These are phyloP conservation scores for Agrochola lota DNA, from an alignment of 2,888 invertebrate genomes.

Conservation along the genomic window DNA sequence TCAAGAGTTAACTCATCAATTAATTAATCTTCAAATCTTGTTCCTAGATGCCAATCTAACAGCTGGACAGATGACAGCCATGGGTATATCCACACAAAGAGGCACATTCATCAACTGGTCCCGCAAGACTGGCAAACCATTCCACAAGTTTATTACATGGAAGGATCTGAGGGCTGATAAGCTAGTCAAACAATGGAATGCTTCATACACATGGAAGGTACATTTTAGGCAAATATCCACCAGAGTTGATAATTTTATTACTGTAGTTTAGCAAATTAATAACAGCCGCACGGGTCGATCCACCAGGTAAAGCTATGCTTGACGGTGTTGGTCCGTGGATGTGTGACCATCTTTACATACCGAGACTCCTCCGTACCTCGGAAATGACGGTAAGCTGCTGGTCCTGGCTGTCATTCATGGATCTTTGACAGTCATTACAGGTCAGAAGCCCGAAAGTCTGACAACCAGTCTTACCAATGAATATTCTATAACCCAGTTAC, in stretches of 20 bases:
- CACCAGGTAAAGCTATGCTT: too few species aligned
- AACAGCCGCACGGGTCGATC: too few species aligned
- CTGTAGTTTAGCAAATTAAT: neutral
- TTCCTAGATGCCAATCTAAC: slow-evolving; percentile 93
- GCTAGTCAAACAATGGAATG: slow-evolving; percentile 94
- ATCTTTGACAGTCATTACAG: too few species aligned
- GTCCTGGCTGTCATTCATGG: too few species aligned
- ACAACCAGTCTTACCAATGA: too few species aligned
- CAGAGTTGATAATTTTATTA: neutral
- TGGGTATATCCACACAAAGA: slow-evolving; percentile 96
- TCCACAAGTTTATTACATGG: slow-evolving; percentile 97
- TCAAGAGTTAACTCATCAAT: neutral
- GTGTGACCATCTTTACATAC: too few species aligned
- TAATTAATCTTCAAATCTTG: slow-evolving; percentile 25
- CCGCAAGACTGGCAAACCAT: slow-evolving; percentile 92
- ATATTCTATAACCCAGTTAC: too few species aligned
- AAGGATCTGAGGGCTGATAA: slow-evolving; percentile 95
- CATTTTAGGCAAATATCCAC: slow-evolving; percentile 29
- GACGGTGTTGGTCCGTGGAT: too few species aligned
- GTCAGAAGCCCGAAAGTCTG: too few species aligned
- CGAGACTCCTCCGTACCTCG: too few species aligned
- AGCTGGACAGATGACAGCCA: slow-evolving; percentile 92
- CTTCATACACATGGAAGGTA: slow-evolving; percentile 93
- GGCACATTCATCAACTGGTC: slow-evolving; percentile 97
- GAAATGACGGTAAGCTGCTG: too few species aligned